phyloP scores from a whole-genome alignment of 53 echinoderm and acorn worm species.

The Holothuria scabra region DNA sequence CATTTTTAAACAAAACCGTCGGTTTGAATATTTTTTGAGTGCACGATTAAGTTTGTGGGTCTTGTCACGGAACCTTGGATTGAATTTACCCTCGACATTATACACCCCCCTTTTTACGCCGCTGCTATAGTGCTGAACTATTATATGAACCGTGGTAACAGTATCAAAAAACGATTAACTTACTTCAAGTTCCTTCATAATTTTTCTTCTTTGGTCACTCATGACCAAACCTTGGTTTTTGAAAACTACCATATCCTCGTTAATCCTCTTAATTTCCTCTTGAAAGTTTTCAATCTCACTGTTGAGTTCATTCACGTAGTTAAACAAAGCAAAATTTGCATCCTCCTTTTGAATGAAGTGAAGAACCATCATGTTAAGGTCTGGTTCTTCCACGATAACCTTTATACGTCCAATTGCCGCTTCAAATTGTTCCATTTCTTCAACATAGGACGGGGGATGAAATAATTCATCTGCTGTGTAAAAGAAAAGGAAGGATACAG shows the following conservation, averaged over 20 bases:
- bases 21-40: too few species aligned
- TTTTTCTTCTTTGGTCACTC: constrained; percentile 67
- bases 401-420: constrained; percentile 64
- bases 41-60: too few species aligned
- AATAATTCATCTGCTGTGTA: constrained; percentile 63
- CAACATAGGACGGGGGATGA: constrained; percentile 59
- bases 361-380: constrained; percentile 82
- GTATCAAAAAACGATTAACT: background rate
- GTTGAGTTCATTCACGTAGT: constrained; percentile 97
- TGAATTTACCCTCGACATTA: too few species aligned
- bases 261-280: constrained; percentile 67
- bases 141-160: too few species aligned
- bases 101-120: too few species aligned
- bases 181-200: constrained; percentile 91
- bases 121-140: too few species aligned
- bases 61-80: too few species aligned
- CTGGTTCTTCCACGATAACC: constrained; percentile 42
- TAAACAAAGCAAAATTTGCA: constrained; percentile 93
- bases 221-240: constrained; percentile 83
- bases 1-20: too few species aligned
- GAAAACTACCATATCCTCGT: constrained; percentile 72
- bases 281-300: constrained; percentile 80
- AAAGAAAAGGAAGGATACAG: background rate
- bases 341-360: constrained; percentile 87
- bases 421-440: constrained; percentile 69